Percentiles rank a stretch among this genome's conserved stretches.
These are phyloP conservation scores for Antennarius maculatus DNA, from an alignment of 2,797 vertebrate genomes.

Conservation along the genomic window DNA sequence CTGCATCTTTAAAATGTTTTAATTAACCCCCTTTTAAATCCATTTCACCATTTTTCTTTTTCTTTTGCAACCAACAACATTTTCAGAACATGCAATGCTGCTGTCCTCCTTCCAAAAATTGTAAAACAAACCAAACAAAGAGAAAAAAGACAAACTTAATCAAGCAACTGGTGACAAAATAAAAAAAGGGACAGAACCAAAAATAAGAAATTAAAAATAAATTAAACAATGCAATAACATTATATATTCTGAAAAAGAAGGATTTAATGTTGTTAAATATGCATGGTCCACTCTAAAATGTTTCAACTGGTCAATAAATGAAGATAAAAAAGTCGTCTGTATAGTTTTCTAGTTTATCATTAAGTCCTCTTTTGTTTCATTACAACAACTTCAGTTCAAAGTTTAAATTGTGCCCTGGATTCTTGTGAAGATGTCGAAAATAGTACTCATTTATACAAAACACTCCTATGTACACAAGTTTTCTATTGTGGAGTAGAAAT, in stretches of 20 bases:
- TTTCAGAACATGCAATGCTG: constrained; percentile 93
- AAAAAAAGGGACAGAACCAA: constrained; percentile 22
- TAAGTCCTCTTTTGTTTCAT: constrained; percentile 81
- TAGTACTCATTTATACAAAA: constrained; percentile 99
- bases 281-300: constrained; percentile 74
- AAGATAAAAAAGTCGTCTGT: constrained; percentile 77
- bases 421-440: constrained; percentile 97
- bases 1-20: constrained; percentile 75
- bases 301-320: constrained; percentile 75
- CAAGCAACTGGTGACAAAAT: constrained; percentile 65
- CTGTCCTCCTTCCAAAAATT: constrained; percentile 76
- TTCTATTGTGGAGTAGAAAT: constrained; percentile 88
- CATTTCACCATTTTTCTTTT: constrained; percentile 75
- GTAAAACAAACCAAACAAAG: constrained; percentile 41
- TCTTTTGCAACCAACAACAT: constrained; percentile 91
- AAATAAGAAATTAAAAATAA: constrained; percentile 36
- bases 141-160: constrained; percentile 65
- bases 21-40: constrained; percentile 76
- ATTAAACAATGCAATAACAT: constrained; percentile 51
- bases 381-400: constrained; percentile 85
- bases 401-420: constrained; percentile 94
- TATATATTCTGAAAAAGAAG: constrained; percentile 67
- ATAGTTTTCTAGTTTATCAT: constrained; percentile 75
- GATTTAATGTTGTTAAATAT: constrained; percentile 65
- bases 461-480: constrained; percentile 94